Evolutionary conservation across 1,140 invertebrate species (phyloP), one percentile per base, ranked within the genome.

Genomic region (Temnothorax nylanderi): DNA sequence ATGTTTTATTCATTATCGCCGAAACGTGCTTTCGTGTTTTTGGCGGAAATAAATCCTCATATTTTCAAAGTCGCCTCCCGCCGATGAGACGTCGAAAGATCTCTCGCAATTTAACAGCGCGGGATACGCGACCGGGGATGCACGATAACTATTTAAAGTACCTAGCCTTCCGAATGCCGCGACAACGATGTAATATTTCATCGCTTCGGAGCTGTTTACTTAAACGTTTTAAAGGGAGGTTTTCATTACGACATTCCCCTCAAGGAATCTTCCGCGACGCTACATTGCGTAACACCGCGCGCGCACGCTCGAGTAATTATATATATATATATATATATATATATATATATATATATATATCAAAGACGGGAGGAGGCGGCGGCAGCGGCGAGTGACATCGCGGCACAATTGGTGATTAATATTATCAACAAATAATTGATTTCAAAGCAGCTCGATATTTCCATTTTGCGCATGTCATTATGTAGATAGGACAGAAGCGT

Each of bases 361-460:
- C 54, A 18, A 60, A 56, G 69, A 5, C 21, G 67, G 32, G 65
- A 0, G 32, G 16, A 16, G 47, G 21, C 16, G 32, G 34, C 3
- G 37, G 37, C 3, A 3, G 37, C 3, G 37, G 37, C 37, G 37
- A 65, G 47, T 32, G 32, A 32, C 51, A 26, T 26, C n/a, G 18
- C 26, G 58, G 37, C 49, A 74, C 67, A 82, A 82, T 75, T 84
- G 69, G 54, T 84, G 80, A 84, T 84, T 84, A 84, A 84, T 62
- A 84, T 84, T 74, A 82, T 84, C 69, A 84, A 49, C 47, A 74
- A 26, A 84, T 84, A 84, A 84, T 84, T 84, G 80, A 84, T 84
- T 84, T 84, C 54, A 37, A 37, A 74, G 62, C 80, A 13, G 54
- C 54, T 75, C 80, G 69, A 75, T 84, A 84, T 84, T 84, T 84